phyloP scores from a whole-genome alignment of 2,797 vertebrate genomes.

The Perdix hodgsoniae region DNA sequence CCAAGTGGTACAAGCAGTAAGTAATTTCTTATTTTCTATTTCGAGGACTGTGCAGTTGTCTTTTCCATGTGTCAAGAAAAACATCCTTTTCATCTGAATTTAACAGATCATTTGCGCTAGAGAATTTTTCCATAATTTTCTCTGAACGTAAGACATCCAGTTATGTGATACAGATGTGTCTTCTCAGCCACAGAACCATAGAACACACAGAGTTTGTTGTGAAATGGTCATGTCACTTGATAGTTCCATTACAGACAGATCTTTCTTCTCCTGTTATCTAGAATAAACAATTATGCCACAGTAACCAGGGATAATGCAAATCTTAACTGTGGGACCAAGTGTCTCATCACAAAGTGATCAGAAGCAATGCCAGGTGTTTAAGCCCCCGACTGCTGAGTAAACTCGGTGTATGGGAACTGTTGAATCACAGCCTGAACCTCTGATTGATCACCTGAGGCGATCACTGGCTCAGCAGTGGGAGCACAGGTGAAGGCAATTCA shows the following conservation, averaged over 20 bases:
- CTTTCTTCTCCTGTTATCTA: neutral
- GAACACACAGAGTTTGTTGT: neutral
- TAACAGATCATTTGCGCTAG: neutral
- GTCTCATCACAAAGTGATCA: neutral
- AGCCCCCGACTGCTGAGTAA: neutral
- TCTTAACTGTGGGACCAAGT: neutral
- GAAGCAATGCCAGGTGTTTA: neutral
- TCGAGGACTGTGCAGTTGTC: neutral
- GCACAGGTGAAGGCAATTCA: no score
- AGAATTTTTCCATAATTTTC: neutral
- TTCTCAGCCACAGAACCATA: neutral
- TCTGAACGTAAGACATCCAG: neutral
- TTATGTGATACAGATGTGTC: neutral
- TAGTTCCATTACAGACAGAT: rapidly evolving
- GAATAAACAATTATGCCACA: neutral
- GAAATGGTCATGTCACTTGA: neutral
- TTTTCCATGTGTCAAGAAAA: neutral
- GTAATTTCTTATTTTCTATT: neutral
- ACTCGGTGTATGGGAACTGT: neutral
- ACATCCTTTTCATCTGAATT: neutral
- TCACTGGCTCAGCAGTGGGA: no score
- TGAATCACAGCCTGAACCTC: no score
- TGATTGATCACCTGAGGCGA: no score
- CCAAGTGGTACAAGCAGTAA: neutral
- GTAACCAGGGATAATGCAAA: neutral